A percentile compares a stretch with the other conserved stretches of the same genome.
These are phyloP conservation scores for Myiopsitta monachus DNA, from an alignment of 2,113 vertebrate species.

Conservation along the genomic window DNA sequence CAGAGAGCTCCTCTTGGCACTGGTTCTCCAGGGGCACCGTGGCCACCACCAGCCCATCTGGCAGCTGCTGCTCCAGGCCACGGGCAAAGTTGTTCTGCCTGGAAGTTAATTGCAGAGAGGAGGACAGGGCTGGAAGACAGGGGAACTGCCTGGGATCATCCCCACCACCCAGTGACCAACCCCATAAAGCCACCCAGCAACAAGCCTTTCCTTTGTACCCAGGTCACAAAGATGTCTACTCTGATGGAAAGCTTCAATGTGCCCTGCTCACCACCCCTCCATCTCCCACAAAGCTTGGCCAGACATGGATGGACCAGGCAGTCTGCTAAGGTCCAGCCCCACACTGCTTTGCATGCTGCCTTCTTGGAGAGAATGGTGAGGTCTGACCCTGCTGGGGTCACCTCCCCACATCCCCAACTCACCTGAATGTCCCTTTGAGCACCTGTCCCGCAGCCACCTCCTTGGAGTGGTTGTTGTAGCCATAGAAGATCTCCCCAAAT, in stretches of 20 bases:
- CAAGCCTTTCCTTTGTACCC: not conserved
- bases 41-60: slow-evolving; percentile 92
- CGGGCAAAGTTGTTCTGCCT: slow-evolving; percentile 97
- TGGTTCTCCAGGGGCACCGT: slow-evolving; percentile 92
- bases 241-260: not conserved
- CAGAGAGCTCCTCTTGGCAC: slow-evolving; percentile 92
- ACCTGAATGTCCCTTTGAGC: slow-evolving; percentile 96
- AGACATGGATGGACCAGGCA: not conserved
- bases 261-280: not conserved
- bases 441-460: slow-evolving; percentile 89
- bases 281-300: not conserved
- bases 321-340: not conserved
- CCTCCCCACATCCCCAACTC: not conserved
- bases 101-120: slow-evolving; percentile 26
- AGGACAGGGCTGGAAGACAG: not conserved
- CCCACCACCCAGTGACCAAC: not conserved
- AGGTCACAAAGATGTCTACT: not conserved
- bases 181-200: not conserved
- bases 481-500: slow-evolving; percentile 96
- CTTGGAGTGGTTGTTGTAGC: slow-evolving; percentile 94
- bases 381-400: not conserved
- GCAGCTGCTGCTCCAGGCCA: slow-evolving; percentile 95
- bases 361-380: not conserved
- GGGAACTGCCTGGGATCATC: not conserved
- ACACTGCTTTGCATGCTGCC: not conserved